These are phyloP conservation scores for Pitangus sulphuratus DNA, from an alignment of 2,797 vertebrate genomes.

Conservation along the genomic window DNA sequence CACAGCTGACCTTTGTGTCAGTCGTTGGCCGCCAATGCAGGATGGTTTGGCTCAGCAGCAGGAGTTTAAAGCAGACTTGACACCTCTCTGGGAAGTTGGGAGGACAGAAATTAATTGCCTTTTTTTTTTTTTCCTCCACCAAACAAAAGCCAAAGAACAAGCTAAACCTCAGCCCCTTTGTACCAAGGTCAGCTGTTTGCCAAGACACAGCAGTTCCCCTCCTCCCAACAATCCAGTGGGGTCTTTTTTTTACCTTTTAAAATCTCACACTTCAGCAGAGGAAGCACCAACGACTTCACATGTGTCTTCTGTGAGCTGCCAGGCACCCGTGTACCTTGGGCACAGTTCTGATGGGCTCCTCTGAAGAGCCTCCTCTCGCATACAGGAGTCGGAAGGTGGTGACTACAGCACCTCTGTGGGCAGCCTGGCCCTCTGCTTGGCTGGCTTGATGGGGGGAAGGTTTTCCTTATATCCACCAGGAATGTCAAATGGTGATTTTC, in stretches of 20 bases:
- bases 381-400: accelerated
- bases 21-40: accelerated
- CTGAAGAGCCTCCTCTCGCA: accelerated
- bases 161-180: background rate
- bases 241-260: background rate
- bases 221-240: accelerated
- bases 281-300: background rate
- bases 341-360: accelerated
- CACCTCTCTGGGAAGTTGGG: background rate
- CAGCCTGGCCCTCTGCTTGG: background rate
- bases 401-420: background rate
- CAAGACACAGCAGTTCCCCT: background rate
- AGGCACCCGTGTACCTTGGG: accelerated
- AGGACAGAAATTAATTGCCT: background rate
- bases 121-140: background rate
- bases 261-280: background rate
- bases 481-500: background rate
- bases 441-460: accelerated
- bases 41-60: background rate
- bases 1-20: background rate
- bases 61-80: background rate
- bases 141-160: background rate
- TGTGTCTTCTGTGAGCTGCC: background rate
- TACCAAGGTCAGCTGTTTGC: background rate
- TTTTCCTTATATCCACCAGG: background rate